Evolutionary conservation across 2,797 vertebrate species (phyloP).

Genomic region (Nannoperca australis): DNA sequence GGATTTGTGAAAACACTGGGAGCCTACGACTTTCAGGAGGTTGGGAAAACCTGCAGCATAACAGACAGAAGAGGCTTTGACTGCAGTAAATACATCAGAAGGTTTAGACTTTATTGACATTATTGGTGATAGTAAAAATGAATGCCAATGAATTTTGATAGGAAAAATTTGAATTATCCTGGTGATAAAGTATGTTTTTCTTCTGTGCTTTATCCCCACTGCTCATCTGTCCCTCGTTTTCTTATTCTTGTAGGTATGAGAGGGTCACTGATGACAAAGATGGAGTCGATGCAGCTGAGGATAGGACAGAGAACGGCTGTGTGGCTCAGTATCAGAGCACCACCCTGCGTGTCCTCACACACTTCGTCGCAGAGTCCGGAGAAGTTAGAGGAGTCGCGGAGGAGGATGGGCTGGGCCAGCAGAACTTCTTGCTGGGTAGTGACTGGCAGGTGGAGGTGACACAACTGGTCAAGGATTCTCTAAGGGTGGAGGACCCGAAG

Average conservation of each 20-base stretch:
- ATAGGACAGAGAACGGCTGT: slow-evolving; percentile 85
- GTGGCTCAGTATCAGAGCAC: slow-evolving; percentile 91
- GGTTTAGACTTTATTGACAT: slow-evolving; percentile 24
- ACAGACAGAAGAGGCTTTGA: slow-evolving; percentile 31
- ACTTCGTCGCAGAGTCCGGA: slow-evolving; percentile 88
- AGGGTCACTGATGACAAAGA: slow-evolving; percentile 69
- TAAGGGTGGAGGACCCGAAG: slow-evolving; percentile 88
- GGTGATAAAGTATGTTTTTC: slow-evolving; percentile 15
- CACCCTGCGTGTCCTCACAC: slow-evolving; percentile 90
- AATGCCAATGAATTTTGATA: slow-evolving; percentile 15
- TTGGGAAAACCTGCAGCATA: slow-evolving; percentile 43
- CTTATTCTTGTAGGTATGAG: slow-evolving; percentile 68
- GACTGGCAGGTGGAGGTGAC: slow-evolving; percentile 96
- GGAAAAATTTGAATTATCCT: slow-evolving; percentile 12
- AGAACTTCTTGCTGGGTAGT: slow-evolving; percentile 87
- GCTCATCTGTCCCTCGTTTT: not conserved
- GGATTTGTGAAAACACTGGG: slow-evolving; percentile 66
- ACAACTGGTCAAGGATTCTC: slow-evolving; percentile 89
- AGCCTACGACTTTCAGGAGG: slow-evolving; percentile 58
- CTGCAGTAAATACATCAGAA: slow-evolving; percentile 51
- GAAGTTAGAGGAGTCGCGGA: slow-evolving; percentile 68
- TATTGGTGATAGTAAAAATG: slow-evolving; percentile 39
- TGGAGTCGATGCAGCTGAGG: slow-evolving; percentile 74
- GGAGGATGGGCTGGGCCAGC: slow-evolving; percentile 84
- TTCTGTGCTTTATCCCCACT: not conserved